These are phyloP conservation scores for Ceratosolen solmsi DNA, from an alignment of 1,140 invertebrate species.

Conservation along the genomic window DNA sequence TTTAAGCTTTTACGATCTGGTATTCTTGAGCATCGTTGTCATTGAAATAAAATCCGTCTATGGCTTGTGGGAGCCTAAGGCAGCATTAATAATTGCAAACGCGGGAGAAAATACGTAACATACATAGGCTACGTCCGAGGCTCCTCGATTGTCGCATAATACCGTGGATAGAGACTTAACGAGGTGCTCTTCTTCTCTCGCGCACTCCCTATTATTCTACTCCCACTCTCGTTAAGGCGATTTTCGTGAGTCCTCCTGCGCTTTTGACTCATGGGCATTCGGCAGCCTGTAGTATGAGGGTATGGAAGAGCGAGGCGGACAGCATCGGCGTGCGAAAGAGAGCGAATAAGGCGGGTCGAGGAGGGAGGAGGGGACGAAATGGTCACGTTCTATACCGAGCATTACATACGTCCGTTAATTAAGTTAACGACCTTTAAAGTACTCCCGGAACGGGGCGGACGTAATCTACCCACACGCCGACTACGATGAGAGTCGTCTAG, in stretches of 20 bases:
- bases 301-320: constrained; percentile 25
- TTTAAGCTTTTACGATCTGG: too few relatives aligned
- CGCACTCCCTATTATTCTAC: not conserved
- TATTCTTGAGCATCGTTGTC: too few relatives aligned
- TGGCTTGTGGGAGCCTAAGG: not conserved
- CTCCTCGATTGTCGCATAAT: constrained; percentile 37
- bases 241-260: not conserved
- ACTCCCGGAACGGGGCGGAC: constrained; percentile 58
- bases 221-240: not conserved
- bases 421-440: constrained; percentile 68
- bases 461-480: constrained; percentile 45
- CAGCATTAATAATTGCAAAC: not conserved
- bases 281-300: not conserved
- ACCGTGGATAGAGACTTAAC: constrained; percentile 10
- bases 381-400: constrained; percentile 51
- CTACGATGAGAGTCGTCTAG: not conserved
- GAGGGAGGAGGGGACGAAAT: not conserved
- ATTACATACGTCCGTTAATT: constrained; percentile 66
- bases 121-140: not conserved
- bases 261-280: constrained; percentile 22
- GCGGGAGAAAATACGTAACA: not conserved
- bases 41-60: not conserved
- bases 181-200: not conserved
- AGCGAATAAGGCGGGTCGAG: not conserved
- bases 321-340: not conserved